A percentile compares a stretch with the other conserved stretches of the same genome.
These are phyloP conservation scores for Cheiracanthium punctorium DNA, from an alignment of 2,888 invertebrate genomes.

Conservation along the genomic window DNA sequence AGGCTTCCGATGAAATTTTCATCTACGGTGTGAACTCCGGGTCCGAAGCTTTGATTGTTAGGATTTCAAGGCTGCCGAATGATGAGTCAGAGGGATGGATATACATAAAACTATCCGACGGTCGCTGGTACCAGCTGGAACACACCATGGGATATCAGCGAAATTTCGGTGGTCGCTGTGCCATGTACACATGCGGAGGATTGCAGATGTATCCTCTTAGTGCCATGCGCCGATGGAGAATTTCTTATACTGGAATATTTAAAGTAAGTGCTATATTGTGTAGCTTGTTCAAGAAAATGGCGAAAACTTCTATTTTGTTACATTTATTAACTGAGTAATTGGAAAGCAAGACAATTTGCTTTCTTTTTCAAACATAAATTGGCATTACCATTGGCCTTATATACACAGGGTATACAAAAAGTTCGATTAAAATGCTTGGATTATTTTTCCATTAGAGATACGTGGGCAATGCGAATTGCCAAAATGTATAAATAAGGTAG, in stretches of 20 bases:
- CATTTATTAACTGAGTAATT: no score
- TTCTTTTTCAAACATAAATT: no score
- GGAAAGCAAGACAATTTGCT: no score
- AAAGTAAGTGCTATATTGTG: no score
- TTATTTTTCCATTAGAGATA: no score
- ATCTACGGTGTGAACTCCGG: conserved; percentile 52
- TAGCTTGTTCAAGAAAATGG: no score
- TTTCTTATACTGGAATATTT: conserved; percentile 52
- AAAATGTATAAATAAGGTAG: no score
- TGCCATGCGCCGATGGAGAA: conserved; percentile 61
- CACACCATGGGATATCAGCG: conserved; percentile 14
- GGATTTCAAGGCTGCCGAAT: conserved; percentile 16
- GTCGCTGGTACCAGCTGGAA: conserved; percentile 15
- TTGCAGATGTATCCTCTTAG: conserved; percentile 35
- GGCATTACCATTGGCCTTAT: no score
- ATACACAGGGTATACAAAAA: no score
- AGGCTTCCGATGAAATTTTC: conserved; percentile 44
- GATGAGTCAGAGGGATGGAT: conserved; percentile 47
- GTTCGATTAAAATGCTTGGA: no score
- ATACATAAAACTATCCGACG: conserved; percentile 38
- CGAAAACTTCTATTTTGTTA: no score
- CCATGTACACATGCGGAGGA: conserved; percentile 31
- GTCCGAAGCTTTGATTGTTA: conserved; percentile 27
- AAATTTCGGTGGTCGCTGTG: background rate
- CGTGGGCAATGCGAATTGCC: no score